Percentiles rank a stretch among this genome's conserved stretches.
Evolutionary conservation across 2,113 vertebrate species (phyloP).

Genomic region (Condylura cristata): DNA sequence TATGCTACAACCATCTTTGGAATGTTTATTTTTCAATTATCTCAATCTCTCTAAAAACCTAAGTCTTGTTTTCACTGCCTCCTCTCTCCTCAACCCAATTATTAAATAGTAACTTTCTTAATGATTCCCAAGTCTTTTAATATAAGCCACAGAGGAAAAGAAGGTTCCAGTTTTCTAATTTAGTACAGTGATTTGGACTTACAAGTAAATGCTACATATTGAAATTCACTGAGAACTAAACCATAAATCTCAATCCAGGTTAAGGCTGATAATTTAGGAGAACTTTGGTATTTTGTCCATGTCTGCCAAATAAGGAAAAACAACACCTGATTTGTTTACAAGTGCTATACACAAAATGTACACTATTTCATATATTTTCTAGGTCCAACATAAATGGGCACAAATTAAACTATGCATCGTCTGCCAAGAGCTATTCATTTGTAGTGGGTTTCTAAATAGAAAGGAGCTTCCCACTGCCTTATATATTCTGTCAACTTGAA

Average conservation of each 20-base stretch:
- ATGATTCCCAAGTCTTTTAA: neutral
- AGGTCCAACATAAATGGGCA: slow-evolving; percentile 4
- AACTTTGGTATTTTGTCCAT: neutral
- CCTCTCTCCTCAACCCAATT: neutral
- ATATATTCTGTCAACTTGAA: neutral
- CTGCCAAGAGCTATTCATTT: neutral
- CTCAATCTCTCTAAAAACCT: neutral
- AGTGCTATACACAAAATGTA: neutral
- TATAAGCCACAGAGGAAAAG: slow-evolving; percentile 21
- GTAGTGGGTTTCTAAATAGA: neutral
- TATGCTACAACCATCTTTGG: neutral
- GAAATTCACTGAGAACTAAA: neutral
- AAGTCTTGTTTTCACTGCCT: neutral
- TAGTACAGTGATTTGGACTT: neutral
- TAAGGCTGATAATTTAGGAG: neutral
- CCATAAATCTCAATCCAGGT: neutral
- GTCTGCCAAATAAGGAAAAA: neutral
- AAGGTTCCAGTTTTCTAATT: neutral
- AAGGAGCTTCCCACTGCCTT: neutral
- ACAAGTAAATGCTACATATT: neutral
- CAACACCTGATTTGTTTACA: neutral
- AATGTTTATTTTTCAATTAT: neutral
- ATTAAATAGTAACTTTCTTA: neutral
- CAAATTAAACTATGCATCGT: neutral
- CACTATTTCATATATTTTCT: neutral